Evolutionary conservation across 2,797 vertebrate species (phyloP).

Genomic region (Denticeps clupeoides): DNA sequence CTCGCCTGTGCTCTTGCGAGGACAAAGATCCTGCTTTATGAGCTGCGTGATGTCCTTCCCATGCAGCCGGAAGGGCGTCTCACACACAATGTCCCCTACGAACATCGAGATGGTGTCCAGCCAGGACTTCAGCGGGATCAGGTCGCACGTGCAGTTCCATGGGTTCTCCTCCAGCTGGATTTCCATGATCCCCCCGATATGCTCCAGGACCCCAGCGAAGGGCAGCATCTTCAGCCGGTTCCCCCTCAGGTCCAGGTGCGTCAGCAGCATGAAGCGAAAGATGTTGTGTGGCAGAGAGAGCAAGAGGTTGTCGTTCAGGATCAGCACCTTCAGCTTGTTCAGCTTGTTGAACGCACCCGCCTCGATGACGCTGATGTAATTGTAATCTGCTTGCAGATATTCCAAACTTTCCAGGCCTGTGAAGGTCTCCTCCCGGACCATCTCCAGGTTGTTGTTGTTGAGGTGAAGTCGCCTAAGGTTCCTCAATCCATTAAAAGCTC

Average conservation of each 20-base stretch:
- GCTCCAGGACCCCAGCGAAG: conserved; percentile 89
- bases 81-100: conserved; percentile 91
- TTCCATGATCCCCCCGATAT: conserved; percentile 97
- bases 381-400: conserved; percentile 96
- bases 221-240: conserved; percentile 90
- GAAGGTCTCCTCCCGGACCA: conserved; percentile 86
- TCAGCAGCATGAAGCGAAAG: conserved; percentile 93
- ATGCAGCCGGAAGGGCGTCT: conserved; percentile 89
- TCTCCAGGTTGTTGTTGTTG: conserved; percentile 95
- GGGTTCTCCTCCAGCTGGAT: conserved; percentile 97
- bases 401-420: conserved; percentile 88
- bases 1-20: conserved; percentile 73
- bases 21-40: conserved; percentile 91
- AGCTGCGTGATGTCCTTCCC: conserved; percentile 94
- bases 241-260: conserved; percentile 91
- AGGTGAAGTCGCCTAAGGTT: conserved; percentile 87
- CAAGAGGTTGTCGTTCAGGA: conserved; percentile 94
- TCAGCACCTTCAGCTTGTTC: conserved; percentile 93
- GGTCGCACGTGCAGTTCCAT: conserved; percentile 95
- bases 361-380: conserved; percentile 90
- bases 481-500: conserved; percentile 83
- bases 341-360: conserved; percentile 87
- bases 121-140: conserved; percentile 92
- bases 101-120: conserved; percentile 94
- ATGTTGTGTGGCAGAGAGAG: conserved; percentile 88